A percentile compares a stretch with the other conserved stretches of the same genome.
Conservation (phyloP, 2,113 vertebrate species). For the Cryptotis parvus region DNA sequence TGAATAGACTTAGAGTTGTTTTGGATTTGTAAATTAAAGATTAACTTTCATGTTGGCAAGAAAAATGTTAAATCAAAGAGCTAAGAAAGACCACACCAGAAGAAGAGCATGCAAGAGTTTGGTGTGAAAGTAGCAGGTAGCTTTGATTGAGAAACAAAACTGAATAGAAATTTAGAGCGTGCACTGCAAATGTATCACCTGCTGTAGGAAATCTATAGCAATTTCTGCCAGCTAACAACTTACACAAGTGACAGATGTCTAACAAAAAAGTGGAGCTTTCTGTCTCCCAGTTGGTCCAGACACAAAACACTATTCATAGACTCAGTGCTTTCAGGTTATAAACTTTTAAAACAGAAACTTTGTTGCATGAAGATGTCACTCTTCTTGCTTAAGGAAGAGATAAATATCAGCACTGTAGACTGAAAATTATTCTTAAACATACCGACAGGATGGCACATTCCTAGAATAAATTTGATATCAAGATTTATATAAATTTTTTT, state of each 20-base stretch:
- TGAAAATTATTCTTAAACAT: constrained; percentile 11
- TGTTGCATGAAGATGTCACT: background rate
- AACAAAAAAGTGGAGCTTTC: background rate
- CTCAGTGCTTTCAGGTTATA: background rate
- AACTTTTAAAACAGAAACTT: background rate
- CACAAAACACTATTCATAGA: background rate
- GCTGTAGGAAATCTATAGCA: background rate
- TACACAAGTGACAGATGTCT: background rate
- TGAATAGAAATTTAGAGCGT: background rate
- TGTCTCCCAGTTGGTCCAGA: background rate
- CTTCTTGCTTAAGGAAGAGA: background rate
- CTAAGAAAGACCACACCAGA: background rate
- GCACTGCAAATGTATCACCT: background rate
- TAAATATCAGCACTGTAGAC: background rate
- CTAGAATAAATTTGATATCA: background rate
- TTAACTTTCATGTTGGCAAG: background rate
- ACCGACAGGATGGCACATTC: background rate
- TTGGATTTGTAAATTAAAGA: background rate
- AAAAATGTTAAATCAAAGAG: background rate
- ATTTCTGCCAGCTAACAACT: background rate
- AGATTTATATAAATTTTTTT: too few species aligned
- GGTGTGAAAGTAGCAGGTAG: rapidly evolving
- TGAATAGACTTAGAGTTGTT: background rate
- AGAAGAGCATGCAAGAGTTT: too few species aligned
- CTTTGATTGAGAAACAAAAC: background rate